These are phyloP conservation scores for Spodoptera littoralis DNA, from an alignment of 2,888 invertebrate species.

Conservation along the genomic window DNA sequence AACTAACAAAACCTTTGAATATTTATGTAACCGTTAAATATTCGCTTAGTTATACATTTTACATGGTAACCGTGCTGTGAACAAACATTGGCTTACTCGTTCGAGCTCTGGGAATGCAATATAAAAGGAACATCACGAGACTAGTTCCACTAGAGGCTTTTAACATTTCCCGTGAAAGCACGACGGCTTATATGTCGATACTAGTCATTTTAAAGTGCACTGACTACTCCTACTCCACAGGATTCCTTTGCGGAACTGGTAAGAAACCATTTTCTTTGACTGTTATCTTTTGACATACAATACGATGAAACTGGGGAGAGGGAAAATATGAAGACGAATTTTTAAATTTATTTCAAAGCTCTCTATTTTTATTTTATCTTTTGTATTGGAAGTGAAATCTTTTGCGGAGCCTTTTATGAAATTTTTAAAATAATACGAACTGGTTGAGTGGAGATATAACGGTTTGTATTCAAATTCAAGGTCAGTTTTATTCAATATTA, in stretches of 20 bases:
- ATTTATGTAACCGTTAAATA: conserved; percentile 21
- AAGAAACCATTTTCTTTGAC: conserved; percentile 27
- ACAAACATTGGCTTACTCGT: conserved; percentile 58
- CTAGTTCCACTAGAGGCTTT: conserved; percentile 62
- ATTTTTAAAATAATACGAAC: background rate
- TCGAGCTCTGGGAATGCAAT: conserved; percentile 45
- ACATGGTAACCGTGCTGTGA: conserved; percentile 34
- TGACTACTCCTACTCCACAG: conserved; percentile 24
- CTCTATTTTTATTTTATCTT: conserved; percentile 14
- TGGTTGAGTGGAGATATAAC: too few species aligned
- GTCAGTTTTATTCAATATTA: too few species aligned
- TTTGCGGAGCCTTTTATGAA: background rate
- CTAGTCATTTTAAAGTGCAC: conserved; percentile 46
- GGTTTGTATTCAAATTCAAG: too few species aligned
- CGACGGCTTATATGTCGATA: conserved; percentile 51
- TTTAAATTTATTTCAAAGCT: conserved; percentile 10
- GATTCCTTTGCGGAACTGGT: conserved; percentile 31
- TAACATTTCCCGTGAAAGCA: conserved; percentile 60
- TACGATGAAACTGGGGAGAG: conserved; percentile 6
- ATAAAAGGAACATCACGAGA: conserved; percentile 60
- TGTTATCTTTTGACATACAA: conserved; percentile 34
- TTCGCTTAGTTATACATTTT: conserved; percentile 34
- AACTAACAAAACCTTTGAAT: conserved; percentile 14
- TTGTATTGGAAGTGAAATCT: background rate
- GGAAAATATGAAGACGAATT: conserved; percentile 8